Conservation (phyloP, 2,797 vertebrate species). For the Crenichthys baileyi region DNA sequence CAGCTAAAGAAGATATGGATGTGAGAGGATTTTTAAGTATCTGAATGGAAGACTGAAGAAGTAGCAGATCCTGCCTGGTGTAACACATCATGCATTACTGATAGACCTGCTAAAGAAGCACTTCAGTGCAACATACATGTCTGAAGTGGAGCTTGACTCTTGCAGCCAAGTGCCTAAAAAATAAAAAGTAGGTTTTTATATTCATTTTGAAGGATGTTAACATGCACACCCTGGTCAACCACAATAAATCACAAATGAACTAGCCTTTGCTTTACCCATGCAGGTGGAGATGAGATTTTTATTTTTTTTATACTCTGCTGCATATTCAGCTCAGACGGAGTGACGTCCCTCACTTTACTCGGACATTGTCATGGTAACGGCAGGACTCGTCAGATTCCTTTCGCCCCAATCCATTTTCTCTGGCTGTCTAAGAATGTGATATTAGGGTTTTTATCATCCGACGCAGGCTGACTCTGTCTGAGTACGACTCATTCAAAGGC, state of each 20-base stretch:
- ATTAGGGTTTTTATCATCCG: conserved; percentile 77
- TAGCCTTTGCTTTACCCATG: conserved; percentile 20
- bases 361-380: conserved; percentile 81
- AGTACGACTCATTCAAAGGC: conserved; percentile 68
- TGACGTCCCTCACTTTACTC: conserved; percentile 67
- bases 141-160: conserved; percentile 41
- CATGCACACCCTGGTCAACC: conserved; percentile 28
- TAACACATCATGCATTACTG: neutral
- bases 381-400: conserved; percentile 67
- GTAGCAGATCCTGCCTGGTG: conserved; percentile 6
- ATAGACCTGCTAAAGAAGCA: conserved; percentile 3
- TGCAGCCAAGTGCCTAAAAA: conserved; percentile 10
- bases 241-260: conserved; percentile 53
- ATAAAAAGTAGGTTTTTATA: conserved; percentile 35
- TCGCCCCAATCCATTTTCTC: conserved; percentile 73
- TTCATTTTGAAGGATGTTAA: conserved; percentile 46
- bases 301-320: conserved; percentile 31
- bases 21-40: conserved; percentile 23
- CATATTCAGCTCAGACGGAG: conserved; percentile 62
- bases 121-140: conserved; percentile 12
- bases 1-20: conserved; percentile 19
- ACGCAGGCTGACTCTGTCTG: conserved; percentile 62
- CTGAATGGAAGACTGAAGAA: conserved; percentile 10
- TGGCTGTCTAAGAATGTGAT: conserved; percentile 78
- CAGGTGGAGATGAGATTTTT: conserved; percentile 43